Conservation (phyloP, 2,888 invertebrate genomes). For the Stenotaenia linearis region DNA sequence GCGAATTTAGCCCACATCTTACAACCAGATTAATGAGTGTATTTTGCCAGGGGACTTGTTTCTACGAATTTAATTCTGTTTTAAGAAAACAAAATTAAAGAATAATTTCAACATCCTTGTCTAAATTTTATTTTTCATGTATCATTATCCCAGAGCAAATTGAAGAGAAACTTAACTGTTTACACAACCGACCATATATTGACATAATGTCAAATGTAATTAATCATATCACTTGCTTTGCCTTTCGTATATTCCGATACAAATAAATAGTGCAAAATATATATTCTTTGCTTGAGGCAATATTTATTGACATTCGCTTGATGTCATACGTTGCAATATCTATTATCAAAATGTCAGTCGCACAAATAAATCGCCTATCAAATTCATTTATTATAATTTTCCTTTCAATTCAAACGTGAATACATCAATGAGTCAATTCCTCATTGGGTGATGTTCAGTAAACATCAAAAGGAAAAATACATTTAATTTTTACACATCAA, state of each 20-base stretch:
- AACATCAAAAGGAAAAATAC: too few species aligned
- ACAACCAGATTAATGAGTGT: too few species aligned
- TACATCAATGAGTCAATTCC: too few species aligned
- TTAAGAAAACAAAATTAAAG: background rate
- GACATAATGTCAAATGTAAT: conserved; percentile 6
- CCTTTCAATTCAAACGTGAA: background rate
- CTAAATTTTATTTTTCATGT: too few species aligned
- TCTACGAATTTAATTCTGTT: background rate
- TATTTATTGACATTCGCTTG: conserved; percentile 1
- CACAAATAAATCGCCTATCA: background rate
- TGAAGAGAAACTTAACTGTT: background rate
- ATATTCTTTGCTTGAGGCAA: background rate
- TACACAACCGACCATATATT: background rate
- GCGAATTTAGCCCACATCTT: too few species aligned
- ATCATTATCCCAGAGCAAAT: background rate
- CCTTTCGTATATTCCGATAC: background rate
- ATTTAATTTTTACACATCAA: background rate
- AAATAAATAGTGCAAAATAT: background rate
- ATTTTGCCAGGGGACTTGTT: background rate
- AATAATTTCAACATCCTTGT: too few species aligned
- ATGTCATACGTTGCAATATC: background rate
- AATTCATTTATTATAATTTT: background rate
- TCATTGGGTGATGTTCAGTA: background rate
- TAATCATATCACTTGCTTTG: background rate
- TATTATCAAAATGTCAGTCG: background rate